Evolutionary conservation across 2,888 invertebrate genomes (phyloP), one percentile per base, ranked within the genome.

Genomic region (Junonia oenone): DNA sequence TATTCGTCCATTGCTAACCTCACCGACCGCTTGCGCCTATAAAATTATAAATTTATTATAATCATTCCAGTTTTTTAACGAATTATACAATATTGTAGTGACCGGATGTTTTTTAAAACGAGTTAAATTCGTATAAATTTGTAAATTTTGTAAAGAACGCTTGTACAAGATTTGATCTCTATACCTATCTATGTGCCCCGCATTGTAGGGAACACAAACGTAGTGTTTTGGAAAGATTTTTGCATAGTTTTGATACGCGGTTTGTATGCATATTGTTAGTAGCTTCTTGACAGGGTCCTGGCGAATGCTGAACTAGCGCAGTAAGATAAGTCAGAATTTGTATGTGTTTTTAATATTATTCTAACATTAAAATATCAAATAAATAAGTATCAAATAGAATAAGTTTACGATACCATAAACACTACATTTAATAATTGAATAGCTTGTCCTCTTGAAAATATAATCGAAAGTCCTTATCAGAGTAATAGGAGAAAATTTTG

Each of bases 241-340:
- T 47, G 63, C 59, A 62, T 76, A 76, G 71, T 79, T 78, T 74
- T 75, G 76, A 77, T 76, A 80, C 62, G 43, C 26, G 15, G 48
- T 55, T 51, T 63, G 52, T 61, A 57, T 47, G 49, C 31, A 50
- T 37, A 48, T 37, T 49, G 55, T 37, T 37, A 14, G n/a, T 33
- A 37, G 54, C 37, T 54, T 54, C 22, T 14, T 9, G 47, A 54
- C 53, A 38, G 46, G 43, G 38, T 48, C 53, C 53, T 40, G 17
- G 38, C 17, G 8, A 15, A 15, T 5, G 43, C 22, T 26, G 22
- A 26, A 1, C 26, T 26, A 13, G 8, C 13, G 11, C 52, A 15
- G 22, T n/a, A n/a, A 26, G 11, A 45, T 33, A 40, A 40, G 38
- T 38, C 6, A 38, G 19, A 40, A n/a, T n/a, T 19, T 19, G 19